Percentiles rank a stretch among this genome's conserved stretches.
These are phyloP conservation scores for Archips xylosteana DNA, from an alignment of 2,888 invertebrate species.

Conservation along the genomic window DNA sequence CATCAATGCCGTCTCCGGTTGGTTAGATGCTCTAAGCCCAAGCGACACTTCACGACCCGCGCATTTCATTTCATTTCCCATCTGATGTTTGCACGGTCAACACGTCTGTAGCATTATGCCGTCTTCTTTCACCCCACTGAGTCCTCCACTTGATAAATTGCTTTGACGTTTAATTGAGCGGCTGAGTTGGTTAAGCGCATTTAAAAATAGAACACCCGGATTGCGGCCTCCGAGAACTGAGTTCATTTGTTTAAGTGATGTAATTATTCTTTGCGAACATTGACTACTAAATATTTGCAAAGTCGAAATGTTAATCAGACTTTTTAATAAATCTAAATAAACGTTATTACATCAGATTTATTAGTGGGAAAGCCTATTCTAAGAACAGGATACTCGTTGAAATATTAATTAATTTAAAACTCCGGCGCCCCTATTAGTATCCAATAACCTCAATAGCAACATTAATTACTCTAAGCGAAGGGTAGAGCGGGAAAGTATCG, in stretches of 20 bases:
- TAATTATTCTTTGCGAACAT: conserved; percentile 7
- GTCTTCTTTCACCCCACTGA: conserved; percentile 59
- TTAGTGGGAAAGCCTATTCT: conserved; percentile 33
- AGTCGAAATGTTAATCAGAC: not conserved
- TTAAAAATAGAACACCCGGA: conserved; percentile 47
- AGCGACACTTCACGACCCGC: conserved; percentile 55
- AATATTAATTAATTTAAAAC: conserved; percentile 51
- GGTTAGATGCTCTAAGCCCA: conserved; percentile 44
- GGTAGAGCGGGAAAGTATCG: conserved; percentile 55
- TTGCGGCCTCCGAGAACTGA: conserved; percentile 48
- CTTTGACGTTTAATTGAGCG: conserved; percentile 61
- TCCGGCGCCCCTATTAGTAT: conserved; percentile 51
- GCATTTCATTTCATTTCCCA: conserved; percentile 75
- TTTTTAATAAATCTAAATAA: not conserved
- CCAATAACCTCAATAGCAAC: conserved; percentile 66
- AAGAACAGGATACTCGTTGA: conserved; percentile 38
- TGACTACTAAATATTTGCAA: not conserved
- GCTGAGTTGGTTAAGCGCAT: conserved; percentile 41
- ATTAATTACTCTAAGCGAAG: conserved; percentile 67
- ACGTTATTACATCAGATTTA: conserved; percentile 1
- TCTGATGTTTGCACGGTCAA: conserved; percentile 72
- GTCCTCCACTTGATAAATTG: conserved; percentile 57
- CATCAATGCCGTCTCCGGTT: not conserved
- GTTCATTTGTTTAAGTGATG: conserved; percentile 44
- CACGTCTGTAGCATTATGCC: conserved; percentile 55